Evolutionary conservation across 2,797 vertebrate species (phyloP).

Genomic region (Manis javanica): DNA sequence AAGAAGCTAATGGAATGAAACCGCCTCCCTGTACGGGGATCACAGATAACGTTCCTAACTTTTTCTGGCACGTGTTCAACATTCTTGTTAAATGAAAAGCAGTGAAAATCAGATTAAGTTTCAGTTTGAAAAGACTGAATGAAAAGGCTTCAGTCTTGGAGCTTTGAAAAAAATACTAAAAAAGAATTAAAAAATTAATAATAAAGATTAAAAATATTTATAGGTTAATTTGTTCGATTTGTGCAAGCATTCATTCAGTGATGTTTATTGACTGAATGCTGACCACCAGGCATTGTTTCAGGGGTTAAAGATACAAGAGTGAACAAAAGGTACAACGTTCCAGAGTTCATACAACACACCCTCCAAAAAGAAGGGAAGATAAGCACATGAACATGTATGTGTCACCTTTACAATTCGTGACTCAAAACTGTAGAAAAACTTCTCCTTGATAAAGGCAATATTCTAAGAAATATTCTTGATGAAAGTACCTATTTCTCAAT

Average conservation of each 20-base stretch:
- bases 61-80: neutral
- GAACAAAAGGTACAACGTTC: neutral
- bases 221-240: constrained; percentile 3
- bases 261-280: neutral
- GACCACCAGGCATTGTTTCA: neutral
- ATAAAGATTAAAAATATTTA: neutral
- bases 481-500: constrained; percentile 23
- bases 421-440: neutral
- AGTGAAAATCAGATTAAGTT: neutral
- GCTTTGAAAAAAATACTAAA: neutral
- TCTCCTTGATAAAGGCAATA: neutral
- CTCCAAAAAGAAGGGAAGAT: neutral
- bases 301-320: neutral
- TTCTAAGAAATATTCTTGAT: constrained; percentile 31
- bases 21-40: neutral
- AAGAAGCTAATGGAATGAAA: constrained; percentile 40
- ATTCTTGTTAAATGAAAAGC: neutral
- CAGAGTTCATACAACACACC: neutral
- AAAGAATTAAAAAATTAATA: neutral
- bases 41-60: constrained; percentile 1
- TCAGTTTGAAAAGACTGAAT: constrained; percentile 1
- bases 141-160: neutral
- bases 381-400: neutral
- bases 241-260: neutral
- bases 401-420: neutral